Percentiles rank a stretch among this genome's conserved stretches.
Conservation (phyloP, 2,113 vertebrate species). For the Sisor rabdophorus region DNA sequence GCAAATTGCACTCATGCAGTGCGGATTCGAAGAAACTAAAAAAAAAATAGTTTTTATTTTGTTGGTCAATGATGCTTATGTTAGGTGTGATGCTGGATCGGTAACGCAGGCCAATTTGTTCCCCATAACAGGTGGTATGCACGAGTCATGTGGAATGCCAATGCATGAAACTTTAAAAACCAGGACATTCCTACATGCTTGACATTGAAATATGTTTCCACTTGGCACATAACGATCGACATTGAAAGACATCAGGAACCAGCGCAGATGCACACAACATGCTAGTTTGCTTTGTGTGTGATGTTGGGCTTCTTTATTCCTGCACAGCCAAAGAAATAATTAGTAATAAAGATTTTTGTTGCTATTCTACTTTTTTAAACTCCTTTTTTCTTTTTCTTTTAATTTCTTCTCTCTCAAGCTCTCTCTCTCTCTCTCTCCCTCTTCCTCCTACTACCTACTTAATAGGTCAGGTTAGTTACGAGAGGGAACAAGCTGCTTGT, state of each 20-base stretch:
- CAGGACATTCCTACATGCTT: constrained; percentile 27
- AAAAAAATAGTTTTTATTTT: constrained; percentile 26
- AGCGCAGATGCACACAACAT: constrained; percentile 27
- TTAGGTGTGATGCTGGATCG: constrained; percentile 29
- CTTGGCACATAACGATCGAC: constrained; percentile 31
- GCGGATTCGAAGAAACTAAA: constrained; percentile 7
- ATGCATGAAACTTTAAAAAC: constrained; percentile 15
- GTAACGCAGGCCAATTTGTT: constrained; percentile 23
- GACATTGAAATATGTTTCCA: constrained; percentile 37
- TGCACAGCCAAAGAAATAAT: constrained; percentile 22
- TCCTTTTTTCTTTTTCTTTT: neutral
- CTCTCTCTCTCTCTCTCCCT: constrained; percentile 9
- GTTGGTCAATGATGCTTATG: constrained; percentile 4
- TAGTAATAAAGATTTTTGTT: constrained; percentile 38
- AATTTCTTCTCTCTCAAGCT: neutral
- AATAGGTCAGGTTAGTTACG: constrained; percentile 23
- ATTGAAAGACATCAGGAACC: constrained; percentile 17
- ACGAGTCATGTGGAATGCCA: constrained; percentile 34
- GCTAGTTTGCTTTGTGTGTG: constrained; percentile 21
- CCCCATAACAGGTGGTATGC: constrained; percentile 33
- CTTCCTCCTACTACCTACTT: constrained; percentile 22
- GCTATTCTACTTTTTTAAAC: constrained; percentile 36
- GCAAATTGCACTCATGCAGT: constrained; percentile 30
- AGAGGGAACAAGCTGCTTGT: neutral
- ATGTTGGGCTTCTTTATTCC: constrained; percentile 24